A percentile compares a stretch with the other conserved stretches of the same genome.
These are phyloP conservation scores for Thunnus albacares DNA, from an alignment of 2,797 vertebrate species.

Conservation along the genomic window DNA sequence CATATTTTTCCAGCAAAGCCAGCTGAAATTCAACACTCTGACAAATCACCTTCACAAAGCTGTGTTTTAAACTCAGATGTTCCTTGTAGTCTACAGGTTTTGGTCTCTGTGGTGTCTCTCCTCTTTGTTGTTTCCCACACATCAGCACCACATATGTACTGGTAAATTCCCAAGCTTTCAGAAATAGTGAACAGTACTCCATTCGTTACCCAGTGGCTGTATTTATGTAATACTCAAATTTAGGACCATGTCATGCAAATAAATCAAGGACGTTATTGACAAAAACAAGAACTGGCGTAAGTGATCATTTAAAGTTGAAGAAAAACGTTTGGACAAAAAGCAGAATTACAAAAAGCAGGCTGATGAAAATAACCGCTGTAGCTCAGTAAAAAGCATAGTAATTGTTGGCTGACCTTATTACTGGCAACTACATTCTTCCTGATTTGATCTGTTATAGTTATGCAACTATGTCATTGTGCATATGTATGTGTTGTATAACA, in stretches of 20 bases:
- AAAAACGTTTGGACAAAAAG: neutral
- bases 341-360: neutral
- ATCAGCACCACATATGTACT: neutral
- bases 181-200: neutral
- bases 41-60: slow-evolving; percentile 37
- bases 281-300: neutral
- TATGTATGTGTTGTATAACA: neutral
- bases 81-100: slow-evolving; percentile 10
- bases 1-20: slow-evolving; percentile 36
- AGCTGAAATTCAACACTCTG: slow-evolving; percentile 31
- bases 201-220: neutral
- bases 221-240: neutral
- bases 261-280: neutral
- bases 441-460: neutral
- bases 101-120: slow-evolving; percentile 3
- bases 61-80: slow-evolving; percentile 5
- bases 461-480: neutral
- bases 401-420: neutral
- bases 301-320: too few species aligned
- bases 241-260: neutral
- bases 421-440: neutral
- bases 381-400: neutral
- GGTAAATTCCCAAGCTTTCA: slow-evolving; percentile 9
- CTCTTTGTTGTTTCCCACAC: slow-evolving; percentile 33
- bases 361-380: neutral